Percentiles rank a stretch among this genome's conserved stretches.
Evolutionary conservation across 2,888 invertebrate genomes (phyloP).

Genomic region (Plagodis pulveraria): DNA sequence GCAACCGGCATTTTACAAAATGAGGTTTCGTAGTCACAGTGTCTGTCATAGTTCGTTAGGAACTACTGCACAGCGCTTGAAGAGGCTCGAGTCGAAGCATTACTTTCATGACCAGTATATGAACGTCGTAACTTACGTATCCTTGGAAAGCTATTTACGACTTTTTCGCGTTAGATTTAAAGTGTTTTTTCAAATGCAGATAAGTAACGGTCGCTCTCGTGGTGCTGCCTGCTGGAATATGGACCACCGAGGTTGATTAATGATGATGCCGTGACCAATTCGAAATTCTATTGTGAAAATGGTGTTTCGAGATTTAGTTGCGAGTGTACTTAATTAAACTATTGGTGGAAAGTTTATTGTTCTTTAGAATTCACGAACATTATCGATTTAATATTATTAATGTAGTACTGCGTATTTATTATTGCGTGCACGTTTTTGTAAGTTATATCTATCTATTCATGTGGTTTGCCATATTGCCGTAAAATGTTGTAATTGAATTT

Average conservation of each 20-base stretch:
- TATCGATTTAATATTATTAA: not conserved
- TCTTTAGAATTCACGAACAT: conserved; percentile 1
- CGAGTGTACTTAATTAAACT: conserved; percentile 19
- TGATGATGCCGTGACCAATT: conserved; percentile 55
- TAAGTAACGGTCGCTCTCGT: conserved; percentile 59
- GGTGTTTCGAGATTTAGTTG: conserved; percentile 39
- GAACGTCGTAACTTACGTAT: conserved; percentile 17
- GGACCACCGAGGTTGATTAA: conserved; percentile 65
- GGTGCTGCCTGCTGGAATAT: conserved; percentile 47
- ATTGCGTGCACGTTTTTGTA: too few relatives aligned
- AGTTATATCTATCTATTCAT: too few relatives aligned
- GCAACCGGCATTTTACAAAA: conserved; percentile 56
- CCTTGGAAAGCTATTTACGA: not conserved
- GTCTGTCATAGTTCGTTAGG: conserved; percentile 12
- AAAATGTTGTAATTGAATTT: too few relatives aligned
- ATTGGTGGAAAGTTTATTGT: not conserved
- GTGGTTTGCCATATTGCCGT: too few relatives aligned
- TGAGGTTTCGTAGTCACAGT: conserved; percentile 36
- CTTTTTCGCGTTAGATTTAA: conserved; percentile 4
- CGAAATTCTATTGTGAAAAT: conserved; percentile 54
- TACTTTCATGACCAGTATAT: conserved; percentile 41
- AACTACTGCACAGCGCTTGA: not conserved
- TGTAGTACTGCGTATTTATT: too few relatives aligned
- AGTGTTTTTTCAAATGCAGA: conserved; percentile 53
- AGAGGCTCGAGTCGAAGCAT: conserved; percentile 31